phyloP scores from a whole-genome alignment of 92 coral and sea anemone genomes.

The Epizoanthus scotinus region DNA sequence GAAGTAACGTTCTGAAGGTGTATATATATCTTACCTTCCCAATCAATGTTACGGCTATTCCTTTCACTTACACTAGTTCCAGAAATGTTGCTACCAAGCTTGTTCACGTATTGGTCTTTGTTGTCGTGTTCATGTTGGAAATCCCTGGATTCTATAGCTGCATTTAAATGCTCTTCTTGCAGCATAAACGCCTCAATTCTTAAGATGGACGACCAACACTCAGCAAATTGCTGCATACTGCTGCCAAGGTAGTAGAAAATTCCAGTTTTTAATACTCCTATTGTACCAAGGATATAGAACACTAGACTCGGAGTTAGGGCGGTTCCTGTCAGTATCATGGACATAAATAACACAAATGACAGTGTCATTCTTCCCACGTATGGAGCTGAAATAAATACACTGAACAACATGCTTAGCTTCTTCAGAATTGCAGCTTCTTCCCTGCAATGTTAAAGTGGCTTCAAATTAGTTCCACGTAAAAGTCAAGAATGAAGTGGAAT shows the following conservation, averaged over 20 bases:
- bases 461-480: too few relatives aligned
- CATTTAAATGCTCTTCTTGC: not conserved
- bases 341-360: not conserved
- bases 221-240: constrained; percentile 1
- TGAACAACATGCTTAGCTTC: not conserved
- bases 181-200: not conserved
- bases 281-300: not conserved
- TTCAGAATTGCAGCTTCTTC: not conserved
- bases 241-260: constrained; percentile 1
- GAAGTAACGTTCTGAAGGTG: not conserved
- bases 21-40: not conserved
- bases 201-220: not conserved
- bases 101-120: not conserved
- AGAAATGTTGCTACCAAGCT: not conserved
- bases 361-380: not conserved
- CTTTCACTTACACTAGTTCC: not conserved
- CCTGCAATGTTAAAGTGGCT: not conserved
- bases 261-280: not conserved
- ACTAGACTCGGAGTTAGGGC: not conserved
- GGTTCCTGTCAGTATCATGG: not conserved
- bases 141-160: not conserved
- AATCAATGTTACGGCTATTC: not conserved
- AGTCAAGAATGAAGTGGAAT: too few relatives aligned
- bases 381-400: not conserved
- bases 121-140: not conserved